These are phyloP conservation scores for Acheta domesticus DNA, from an alignment of 2,888 invertebrate species.

Conservation along the genomic window DNA sequence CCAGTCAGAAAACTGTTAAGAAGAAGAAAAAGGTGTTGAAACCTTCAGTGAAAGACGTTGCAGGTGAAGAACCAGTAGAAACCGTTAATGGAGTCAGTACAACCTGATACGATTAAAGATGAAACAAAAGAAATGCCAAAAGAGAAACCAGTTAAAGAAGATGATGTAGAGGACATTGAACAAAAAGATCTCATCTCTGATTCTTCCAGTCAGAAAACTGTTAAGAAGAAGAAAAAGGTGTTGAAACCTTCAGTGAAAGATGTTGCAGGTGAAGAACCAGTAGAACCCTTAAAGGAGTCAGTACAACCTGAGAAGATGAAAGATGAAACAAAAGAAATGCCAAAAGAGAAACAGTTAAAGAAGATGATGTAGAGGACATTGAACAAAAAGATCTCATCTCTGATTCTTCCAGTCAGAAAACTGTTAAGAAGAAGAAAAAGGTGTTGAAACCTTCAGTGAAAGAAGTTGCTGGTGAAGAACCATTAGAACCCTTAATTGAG, in stretches of 20 bases:
- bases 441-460: constrained; percentile 36
- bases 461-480: constrained; percentile 45
- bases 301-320: background rate
- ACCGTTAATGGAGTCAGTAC: constrained; percentile 23
- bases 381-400: constrained; percentile 30
- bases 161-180: background rate
- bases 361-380: constrained; percentile 41
- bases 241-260: background rate
- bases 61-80: constrained; percentile 12
- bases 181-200: background rate
- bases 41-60: background rate
- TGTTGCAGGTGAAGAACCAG: background rate
- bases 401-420: constrained; percentile 30
- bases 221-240: background rate
- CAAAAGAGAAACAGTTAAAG: background rate
- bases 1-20: background rate
- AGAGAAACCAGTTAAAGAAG: background rate
- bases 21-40: background rate
- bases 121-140: background rate
- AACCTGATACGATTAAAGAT: too few species aligned
- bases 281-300: constrained; percentile 24
- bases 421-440: constrained; percentile 40
- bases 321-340: background rate
- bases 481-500: constrained; percentile 36
- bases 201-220: background rate